Evolutionary conservation across 2,113 vertebrate species (phyloP).

Genomic region (Gymnobelideus leadbeateri): DNA sequence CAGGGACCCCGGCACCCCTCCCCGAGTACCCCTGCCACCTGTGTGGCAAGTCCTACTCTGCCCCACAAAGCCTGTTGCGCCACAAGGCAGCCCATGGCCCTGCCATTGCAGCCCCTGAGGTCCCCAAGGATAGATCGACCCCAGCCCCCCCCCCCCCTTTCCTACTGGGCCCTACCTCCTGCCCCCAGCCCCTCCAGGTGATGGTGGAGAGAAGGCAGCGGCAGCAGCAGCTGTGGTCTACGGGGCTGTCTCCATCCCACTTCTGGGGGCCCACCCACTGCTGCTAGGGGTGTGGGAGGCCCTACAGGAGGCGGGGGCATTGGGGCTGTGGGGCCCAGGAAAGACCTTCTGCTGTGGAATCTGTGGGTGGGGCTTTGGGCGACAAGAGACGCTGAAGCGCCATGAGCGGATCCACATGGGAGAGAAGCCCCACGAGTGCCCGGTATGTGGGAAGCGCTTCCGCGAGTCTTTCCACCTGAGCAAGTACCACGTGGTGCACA

Average conservation of each 20-base stretch:
- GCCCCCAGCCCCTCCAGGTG: slow-evolving; percentile 76
- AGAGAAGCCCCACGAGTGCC: slow-evolving; percentile 92
- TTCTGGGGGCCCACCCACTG: slow-evolving; percentile 70
- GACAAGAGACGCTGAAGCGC: slow-evolving; percentile 92
- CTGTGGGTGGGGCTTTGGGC: slow-evolving; percentile 90
- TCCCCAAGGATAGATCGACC: slow-evolving; percentile 19
- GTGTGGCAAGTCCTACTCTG: slow-evolving; percentile 84
- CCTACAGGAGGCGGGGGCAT: slow-evolving; percentile 73
- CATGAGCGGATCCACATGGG: slow-evolving; percentile 92
- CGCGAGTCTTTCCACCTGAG: slow-evolving; percentile 94
- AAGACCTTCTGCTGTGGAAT: slow-evolving; percentile 89
- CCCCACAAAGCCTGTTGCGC: slow-evolving; percentile 82
- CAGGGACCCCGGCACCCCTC: slow-evolving; percentile 3
- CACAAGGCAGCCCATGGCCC: slow-evolving; percentile 81
- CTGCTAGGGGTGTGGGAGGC: slow-evolving; percentile 69
- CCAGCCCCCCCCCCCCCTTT: slow-evolving; percentile 44
- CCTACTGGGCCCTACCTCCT: slow-evolving; percentile 71
- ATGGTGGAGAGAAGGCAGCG: slow-evolving; percentile 81
- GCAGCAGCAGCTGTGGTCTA: slow-evolving; percentile 76
- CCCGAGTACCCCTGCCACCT: slow-evolving; percentile 80
- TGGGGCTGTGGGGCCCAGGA: slow-evolving; percentile 47
- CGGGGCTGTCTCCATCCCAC: slow-evolving; percentile 62
- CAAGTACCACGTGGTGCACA: slow-evolving; percentile 95
- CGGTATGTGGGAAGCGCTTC: slow-evolving; percentile 94
- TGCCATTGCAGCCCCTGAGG: slow-evolving; percentile 1